These are phyloP conservation scores for Tachina fera DNA, from an alignment of 2,888 invertebrate genomes.

Conservation along the genomic window DNA sequence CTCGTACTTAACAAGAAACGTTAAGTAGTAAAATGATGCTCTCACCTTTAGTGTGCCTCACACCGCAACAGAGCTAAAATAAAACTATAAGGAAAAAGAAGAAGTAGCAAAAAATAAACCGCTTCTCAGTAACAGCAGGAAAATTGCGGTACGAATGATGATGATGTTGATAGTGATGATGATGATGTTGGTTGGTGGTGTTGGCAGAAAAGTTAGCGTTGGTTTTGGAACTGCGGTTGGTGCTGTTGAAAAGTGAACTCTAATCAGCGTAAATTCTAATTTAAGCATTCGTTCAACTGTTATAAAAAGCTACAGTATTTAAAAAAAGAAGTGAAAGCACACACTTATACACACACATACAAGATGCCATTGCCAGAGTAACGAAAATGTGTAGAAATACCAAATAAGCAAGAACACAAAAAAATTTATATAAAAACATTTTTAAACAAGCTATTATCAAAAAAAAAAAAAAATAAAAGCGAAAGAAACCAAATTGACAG, in stretches of 20 bases:
- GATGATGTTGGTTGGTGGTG: not conserved
- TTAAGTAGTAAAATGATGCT: conserved; percentile 31
- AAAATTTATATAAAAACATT: not conserved
- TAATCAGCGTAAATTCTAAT: conserved; percentile 74
- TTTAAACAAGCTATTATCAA: not conserved
- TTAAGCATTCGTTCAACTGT: conserved; percentile 70
- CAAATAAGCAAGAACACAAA: conserved; percentile 24
- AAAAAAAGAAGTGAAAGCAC: not conserved
- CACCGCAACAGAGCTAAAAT: conserved; percentile 43
- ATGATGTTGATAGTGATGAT: not conserved
- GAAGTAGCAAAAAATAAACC: conserved; percentile 15
- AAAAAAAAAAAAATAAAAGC: not conserved
- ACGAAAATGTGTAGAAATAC: conserved; percentile 28
- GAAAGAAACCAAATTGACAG: conserved; percentile 40
- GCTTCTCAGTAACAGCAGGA: conserved; percentile 45
- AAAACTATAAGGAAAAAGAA: not conserved
- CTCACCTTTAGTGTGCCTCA: conserved; percentile 43
- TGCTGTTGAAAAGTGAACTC: conserved; percentile 68
- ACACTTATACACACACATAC: not conserved
- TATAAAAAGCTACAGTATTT: conserved; percentile 45
- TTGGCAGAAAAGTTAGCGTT: not conserved
- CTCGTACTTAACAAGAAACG: conserved; percentile 16
- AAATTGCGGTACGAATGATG: conserved; percentile 23
- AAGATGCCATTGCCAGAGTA: conserved; percentile 19
- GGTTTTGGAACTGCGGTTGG: conserved; percentile 36